Evolutionary conservation across 2,888 invertebrate species (phyloP).

Genomic region (Cerastis rubricosa): DNA sequence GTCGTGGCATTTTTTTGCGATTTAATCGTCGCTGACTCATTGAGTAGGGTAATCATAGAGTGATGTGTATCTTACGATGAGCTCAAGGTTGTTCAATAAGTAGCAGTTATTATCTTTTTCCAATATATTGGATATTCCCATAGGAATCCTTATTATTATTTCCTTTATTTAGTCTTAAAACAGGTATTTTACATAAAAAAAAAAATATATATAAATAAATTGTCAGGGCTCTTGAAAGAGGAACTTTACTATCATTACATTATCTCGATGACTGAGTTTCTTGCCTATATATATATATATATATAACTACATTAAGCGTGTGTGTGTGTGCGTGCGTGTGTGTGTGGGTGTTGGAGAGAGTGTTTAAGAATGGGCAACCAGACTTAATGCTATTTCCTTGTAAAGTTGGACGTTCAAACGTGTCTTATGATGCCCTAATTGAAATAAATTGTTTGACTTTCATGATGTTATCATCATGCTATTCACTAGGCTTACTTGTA

Average conservation of each 20-base stretch:
- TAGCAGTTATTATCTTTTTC: background rate
- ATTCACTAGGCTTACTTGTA: background rate
- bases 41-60: slow-evolving; percentile 16
- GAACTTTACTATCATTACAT: background rate
- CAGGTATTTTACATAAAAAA: too few relatives aligned
- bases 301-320: too few relatives aligned
- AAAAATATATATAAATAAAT: too few relatives aligned
- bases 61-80: slow-evolving; percentile 1
- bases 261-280: background rate
- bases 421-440: background rate
- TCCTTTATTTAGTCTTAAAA: too few relatives aligned
- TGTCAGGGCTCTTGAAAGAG: too few relatives aligned
- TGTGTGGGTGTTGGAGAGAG: too few relatives aligned
- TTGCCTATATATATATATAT: too few relatives aligned
- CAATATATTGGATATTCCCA: background rate
- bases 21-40: slow-evolving; percentile 12
- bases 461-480: background rate
- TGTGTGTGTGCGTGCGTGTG: too few relatives aligned
- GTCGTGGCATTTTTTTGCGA: slow-evolving; percentile 12
- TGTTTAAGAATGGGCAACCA: background rate
- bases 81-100: too few relatives aligned
- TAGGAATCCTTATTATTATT: background rate
- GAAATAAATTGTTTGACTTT: background rate
- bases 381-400: background rate
- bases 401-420: background rate